These are phyloP conservation scores for Oreocharis arfaki DNA, from an alignment of 2,113 vertebrate genomes.

Conservation along the genomic window DNA sequence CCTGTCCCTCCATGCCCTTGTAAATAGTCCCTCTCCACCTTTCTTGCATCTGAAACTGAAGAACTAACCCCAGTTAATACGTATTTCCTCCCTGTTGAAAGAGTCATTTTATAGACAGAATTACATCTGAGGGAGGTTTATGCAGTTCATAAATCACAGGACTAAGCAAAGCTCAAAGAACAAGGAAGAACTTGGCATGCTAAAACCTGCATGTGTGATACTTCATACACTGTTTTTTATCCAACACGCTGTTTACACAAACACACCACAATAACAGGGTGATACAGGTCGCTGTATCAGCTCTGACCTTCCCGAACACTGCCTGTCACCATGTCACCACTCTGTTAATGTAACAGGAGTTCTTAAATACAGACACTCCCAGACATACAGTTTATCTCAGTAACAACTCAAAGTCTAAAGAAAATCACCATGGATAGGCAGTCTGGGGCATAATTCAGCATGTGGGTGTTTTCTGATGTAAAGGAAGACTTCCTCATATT, in stretches of 20 bases:
- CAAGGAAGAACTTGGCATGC: neutral
- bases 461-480: neutral
- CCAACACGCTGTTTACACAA: rapidly evolving
- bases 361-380: rapidly evolving
- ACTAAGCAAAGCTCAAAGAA: neutral
- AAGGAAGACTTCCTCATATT: neutral
- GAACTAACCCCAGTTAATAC: neutral
- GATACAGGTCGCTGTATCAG: neutral
- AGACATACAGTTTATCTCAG: neutral
- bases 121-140: neutral
- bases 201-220: neutral
- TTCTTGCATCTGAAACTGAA: neutral
- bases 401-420: neutral
- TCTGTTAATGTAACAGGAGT: neutral
- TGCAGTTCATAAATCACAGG: neutral
- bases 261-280: neutral
- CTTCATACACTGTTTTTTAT: neutral
- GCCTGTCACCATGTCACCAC: neutral
- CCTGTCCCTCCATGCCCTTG: neutral
- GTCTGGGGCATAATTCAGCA: neutral
- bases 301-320: neutral
- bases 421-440: neutral
- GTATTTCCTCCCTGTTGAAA: neutral
- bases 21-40: neutral
- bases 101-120: neutral